Evolutionary conservation across 2,113 vertebrate genomes (phyloP), one percentile per base, ranked within the genome.

Genomic region (Cephalopholis sonnerati): DNA sequence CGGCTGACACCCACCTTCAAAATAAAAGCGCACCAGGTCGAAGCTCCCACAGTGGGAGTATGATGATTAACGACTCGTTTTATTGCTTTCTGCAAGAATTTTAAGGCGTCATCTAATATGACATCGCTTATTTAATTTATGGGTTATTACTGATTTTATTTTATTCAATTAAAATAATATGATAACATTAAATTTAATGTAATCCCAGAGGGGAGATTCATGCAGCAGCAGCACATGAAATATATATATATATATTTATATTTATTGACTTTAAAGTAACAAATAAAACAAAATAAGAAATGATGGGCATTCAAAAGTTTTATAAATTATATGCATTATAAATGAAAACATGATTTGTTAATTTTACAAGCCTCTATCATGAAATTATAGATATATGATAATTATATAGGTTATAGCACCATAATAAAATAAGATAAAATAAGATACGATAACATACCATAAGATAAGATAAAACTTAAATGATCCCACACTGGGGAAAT

Each of bases 11-110:
- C 4, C 8, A 0, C 62, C 66, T 86, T 89, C 90, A 90, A 36
- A 91, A 87, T 90, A 86, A 93, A 83, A 83, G 81, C 50, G 1
- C 15, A 0, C 0, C 3, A n/a, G 15, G 20, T 3, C 20, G 7
- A 20, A 72, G 15, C 2, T 17, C 22, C 39, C 10, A 5, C 1
- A 1, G 5, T 15, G 44, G 44, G 27, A 65, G 4, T 24, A 4
- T 57, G 53, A 18, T 15, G 20, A 51, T 62, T 11, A 8, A 39
- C 41, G 22, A 69, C 25, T 57, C 0, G 3, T 57, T 36, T 4
- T 20, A 39, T 7, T 50, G 20, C 27, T 51, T 24, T 63, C 15
- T 51, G 22, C 4, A 36, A 18, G 5, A 44, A 7, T 18, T 57
- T 11, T 2, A 55, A 2, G 53, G 53, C n/a, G 13, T 1, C n/a